Percentiles rank a stretch among this genome's conserved stretches.
These are phyloP conservation scores for Alexandromys fortis DNA, from an alignment of 2,113 vertebrate genomes.

Conservation along the genomic window DNA sequence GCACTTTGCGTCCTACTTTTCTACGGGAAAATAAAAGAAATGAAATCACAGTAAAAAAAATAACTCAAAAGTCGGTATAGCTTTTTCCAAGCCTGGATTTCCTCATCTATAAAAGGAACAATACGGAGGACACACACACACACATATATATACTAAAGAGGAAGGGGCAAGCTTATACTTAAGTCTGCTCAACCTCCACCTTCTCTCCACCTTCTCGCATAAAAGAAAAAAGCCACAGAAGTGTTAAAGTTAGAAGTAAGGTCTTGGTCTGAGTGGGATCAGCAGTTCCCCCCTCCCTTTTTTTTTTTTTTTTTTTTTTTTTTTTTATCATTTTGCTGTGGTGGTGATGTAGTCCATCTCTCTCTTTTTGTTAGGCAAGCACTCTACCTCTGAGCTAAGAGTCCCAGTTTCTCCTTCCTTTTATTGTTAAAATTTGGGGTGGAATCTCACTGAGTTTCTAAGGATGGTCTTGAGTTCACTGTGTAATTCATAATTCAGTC, in stretches of 20 bases:
- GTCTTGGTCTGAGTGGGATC: not conserved
- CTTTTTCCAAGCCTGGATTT: slow-evolving; percentile 35
- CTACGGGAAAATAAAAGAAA: not conserved
- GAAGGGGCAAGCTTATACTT: not conserved
- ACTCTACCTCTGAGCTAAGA: not conserved
- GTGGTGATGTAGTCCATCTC: not conserved
- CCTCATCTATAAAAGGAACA: not conserved
- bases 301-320: no score
- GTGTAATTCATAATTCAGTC: not conserved
- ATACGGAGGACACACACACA: not conserved
- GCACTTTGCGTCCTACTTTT: not conserved
- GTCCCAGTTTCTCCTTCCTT: not conserved
- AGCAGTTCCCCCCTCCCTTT: not conserved
- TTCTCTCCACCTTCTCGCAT: no score
- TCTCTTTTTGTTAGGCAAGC: not conserved
- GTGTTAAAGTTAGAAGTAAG: not conserved
- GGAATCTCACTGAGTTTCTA: not conserved
- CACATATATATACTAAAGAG: not conserved
- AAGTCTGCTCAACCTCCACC: not conserved
- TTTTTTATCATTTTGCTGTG: not conserved
- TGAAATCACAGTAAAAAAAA: slow-evolving; percentile 41
- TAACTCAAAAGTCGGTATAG: not conserved
- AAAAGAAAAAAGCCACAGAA: not conserved
- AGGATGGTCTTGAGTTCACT: not conserved
- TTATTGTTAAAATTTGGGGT: not conserved